Evolutionary conservation across 2,888 invertebrate genomes (phyloP).

Genomic region (Athetis lepigone): DNA sequence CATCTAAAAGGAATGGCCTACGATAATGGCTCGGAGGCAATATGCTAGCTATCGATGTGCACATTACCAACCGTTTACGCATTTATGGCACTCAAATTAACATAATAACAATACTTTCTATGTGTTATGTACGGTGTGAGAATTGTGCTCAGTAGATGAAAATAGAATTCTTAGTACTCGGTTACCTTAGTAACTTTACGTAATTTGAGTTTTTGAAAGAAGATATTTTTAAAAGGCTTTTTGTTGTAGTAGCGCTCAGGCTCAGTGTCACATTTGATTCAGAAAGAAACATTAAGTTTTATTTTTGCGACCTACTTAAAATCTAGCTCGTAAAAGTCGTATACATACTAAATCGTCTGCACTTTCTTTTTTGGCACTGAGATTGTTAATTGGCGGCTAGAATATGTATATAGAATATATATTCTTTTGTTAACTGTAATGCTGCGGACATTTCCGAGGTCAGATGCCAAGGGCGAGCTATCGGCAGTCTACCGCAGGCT

Average conservation of each 20-base stretch:
- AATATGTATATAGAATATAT: slow-evolving; percentile 17
- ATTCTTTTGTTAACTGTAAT: slow-evolving; percentile 31
- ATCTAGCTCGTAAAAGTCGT: background rate
- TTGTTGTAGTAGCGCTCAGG: background rate
- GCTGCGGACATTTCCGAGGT: slow-evolving; percentile 50
- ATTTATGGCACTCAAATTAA: slow-evolving; percentile 10
- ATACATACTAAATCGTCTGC: background rate
- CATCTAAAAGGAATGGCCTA: slow-evolving; percentile 29
- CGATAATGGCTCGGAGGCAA: slow-evolving; percentile 14
- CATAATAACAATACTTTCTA: background rate
- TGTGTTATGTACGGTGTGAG: background rate
- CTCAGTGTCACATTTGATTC: background rate
- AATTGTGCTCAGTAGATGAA: background rate
- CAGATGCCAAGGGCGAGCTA: slow-evolving; percentile 43
- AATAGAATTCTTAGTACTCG: background rate
- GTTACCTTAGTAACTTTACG: background rate
- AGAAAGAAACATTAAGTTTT: background rate
- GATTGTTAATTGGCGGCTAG: slow-evolving; percentile 16
- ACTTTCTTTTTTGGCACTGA: slow-evolving; percentile 21
- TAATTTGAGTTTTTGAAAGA: background rate
- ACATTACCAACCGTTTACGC: slow-evolving; percentile 6
- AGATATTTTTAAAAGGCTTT: background rate
- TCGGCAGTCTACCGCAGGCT: slow-evolving; percentile 44
- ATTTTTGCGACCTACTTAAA: background rate
- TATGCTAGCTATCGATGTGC: slow-evolving; percentile 25